These are phyloP conservation scores for Laticauda colubrina DNA, from an alignment of 2,113 vertebrate species.

Conservation along the genomic window DNA sequence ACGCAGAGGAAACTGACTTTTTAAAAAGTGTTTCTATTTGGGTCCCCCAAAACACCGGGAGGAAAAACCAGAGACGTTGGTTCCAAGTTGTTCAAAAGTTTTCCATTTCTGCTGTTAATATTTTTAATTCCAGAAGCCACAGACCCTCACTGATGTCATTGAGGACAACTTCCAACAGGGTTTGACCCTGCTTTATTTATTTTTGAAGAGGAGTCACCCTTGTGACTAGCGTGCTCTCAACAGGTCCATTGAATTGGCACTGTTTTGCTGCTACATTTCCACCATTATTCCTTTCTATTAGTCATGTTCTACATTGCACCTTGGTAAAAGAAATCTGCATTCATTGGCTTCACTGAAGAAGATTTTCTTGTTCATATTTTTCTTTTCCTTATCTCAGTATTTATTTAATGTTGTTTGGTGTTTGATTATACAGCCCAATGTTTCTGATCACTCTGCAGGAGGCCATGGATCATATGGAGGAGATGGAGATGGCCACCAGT, in stretches of 20 bases:
- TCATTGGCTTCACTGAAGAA: background rate
- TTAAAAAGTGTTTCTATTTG: background rate
- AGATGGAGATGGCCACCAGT: conserved; percentile 86
- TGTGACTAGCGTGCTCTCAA: background rate
- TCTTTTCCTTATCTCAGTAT: conserved; percentile 17
- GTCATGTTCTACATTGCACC: background rate
- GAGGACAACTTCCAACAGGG: background rate
- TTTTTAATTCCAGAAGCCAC: background rate
- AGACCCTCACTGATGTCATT: background rate
- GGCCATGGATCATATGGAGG: conserved; percentile 79
- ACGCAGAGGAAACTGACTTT: background rate
- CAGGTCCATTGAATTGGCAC: background rate
- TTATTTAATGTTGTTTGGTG: background rate
- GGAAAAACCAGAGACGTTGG: background rate
- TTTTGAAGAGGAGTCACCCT: background rate
- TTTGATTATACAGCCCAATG: background rate
- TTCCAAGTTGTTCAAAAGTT: background rate
- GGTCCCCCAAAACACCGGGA: background rate
- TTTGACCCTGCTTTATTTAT: background rate
- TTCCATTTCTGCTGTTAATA: background rate
- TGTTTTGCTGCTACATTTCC: background rate
- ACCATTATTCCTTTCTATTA: background rate
- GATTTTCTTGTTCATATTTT: conserved; percentile 34
- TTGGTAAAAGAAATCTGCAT: background rate
- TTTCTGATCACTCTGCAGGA: conserved; percentile 83